These are phyloP conservation scores for Bruchidius siliquastri DNA, from an alignment of 2,888 invertebrate species.

Conservation along the genomic window DNA sequence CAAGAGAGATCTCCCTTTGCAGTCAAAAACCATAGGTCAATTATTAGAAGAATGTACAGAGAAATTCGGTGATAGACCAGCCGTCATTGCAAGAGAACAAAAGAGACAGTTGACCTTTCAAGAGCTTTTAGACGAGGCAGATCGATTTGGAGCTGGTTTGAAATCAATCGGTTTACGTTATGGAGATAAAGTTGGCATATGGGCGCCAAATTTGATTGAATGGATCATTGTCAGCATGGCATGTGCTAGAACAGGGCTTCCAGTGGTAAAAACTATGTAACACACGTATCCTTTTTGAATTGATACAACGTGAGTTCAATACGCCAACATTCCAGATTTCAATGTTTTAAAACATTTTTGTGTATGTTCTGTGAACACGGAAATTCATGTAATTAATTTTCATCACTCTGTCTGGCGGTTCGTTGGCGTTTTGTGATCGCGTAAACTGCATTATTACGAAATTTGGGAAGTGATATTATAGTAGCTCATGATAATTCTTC, in stretches of 20 bases:
- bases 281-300: neutral
- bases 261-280: slow-evolving; percentile 55
- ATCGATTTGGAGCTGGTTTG: slow-evolving; percentile 68
- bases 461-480: too few relatives aligned
- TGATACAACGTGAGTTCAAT: too few relatives aligned
- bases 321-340: too few relatives aligned
- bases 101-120: slow-evolving; percentile 51
- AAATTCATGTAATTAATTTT: too few relatives aligned
- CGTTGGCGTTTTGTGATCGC: too few relatives aligned
- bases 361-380: too few relatives aligned
- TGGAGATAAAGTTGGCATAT: slow-evolving; percentile 74
- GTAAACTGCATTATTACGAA: too few relatives aligned
- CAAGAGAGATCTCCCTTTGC: slow-evolving; percentile 42
- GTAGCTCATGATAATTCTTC: slow-evolving; percentile 16
- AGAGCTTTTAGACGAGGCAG: slow-evolving; percentile 53
- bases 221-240: slow-evolving; percentile 73
- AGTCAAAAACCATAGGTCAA: slow-evolving; percentile 55
- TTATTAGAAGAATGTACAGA: slow-evolving; percentile 52
- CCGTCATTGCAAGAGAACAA: slow-evolving; percentile 56
- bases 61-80: slow-evolving; percentile 54
- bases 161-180: slow-evolving; percentile 58
- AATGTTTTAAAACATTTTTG: too few relatives aligned
- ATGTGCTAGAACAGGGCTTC: slow-evolving; percentile 65
- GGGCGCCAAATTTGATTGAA: slow-evolving; percentile 72
- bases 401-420: too few relatives aligned